Conservation (phyloP, 2,888 invertebrate genomes). For the Phanerotoma sp. region DNA sequence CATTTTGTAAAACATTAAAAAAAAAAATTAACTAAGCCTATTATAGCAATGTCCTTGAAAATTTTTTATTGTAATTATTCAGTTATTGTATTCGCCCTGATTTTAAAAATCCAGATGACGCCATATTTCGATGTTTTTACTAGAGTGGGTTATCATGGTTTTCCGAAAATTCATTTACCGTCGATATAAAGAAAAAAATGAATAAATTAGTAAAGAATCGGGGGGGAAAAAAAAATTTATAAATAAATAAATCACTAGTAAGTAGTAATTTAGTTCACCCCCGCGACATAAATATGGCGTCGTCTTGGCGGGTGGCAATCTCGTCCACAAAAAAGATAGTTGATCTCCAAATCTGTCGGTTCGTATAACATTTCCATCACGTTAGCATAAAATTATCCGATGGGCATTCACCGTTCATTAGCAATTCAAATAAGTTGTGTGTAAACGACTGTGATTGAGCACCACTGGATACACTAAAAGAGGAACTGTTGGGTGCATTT, state of each 20-base stretch:
- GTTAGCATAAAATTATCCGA: constrained; percentile 52
- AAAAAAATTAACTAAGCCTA: no score
- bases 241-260: no score
- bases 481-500: constrained; percentile 9
- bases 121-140: no score
- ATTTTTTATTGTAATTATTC: background rate
- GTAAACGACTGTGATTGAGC: constrained; percentile 31
- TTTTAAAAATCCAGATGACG: no score
- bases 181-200: no score
- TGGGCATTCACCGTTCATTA: constrained; percentile 40
- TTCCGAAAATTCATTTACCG: no score
- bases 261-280: no score
- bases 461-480: constrained; percentile 28
- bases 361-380: constrained; percentile 48
- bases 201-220: no score
- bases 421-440: constrained; percentile 47
- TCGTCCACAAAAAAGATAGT: constrained; percentile 25
- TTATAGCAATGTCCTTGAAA: no score
- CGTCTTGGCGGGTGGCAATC: background rate
- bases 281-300: background rate
- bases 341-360: constrained; percentile 49
- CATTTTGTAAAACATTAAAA: background rate
- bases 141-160: no score
- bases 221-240: no score
- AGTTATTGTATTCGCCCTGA: background rate